These are phyloP conservation scores for Tenthredo distinguenda DNA, from an alignment of 2,888 invertebrate species.

Conservation along the genomic window DNA sequence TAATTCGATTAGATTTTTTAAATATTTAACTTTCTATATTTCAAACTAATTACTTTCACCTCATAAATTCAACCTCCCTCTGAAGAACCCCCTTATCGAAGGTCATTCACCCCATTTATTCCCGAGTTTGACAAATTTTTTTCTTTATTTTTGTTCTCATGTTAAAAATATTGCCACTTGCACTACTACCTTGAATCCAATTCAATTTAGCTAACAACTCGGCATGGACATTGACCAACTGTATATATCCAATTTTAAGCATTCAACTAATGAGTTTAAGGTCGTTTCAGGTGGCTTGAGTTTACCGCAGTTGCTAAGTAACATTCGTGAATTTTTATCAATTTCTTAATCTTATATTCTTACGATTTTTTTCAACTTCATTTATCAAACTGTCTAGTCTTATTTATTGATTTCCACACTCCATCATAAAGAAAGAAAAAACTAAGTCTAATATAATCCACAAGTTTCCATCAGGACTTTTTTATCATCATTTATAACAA, in stretches of 20 bases:
- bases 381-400: background rate
- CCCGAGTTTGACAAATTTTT: background rate
- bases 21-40: background rate
- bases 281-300: background rate
- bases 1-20: background rate
- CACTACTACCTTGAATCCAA: background rate
- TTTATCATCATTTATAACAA: background rate
- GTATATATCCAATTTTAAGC: constrained; percentile 4
- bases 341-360: background rate
- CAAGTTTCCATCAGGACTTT: background rate
- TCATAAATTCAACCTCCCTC: background rate
- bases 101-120: constrained; percentile 34
- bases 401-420: background rate
- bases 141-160: background rate
- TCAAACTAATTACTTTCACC: background rate
- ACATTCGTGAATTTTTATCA: background rate
- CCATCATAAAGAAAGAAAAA: background rate
- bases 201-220: background rate
- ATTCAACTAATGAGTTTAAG: constrained; percentile 26
- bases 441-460: background rate
- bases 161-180: background rate
- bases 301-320: background rate
- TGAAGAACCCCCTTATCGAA: background rate
- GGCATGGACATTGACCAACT: background rate
- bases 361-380: background rate